Evolutionary conservation across 2,113 vertebrate species (phyloP).

Genomic region (Procavia capensis): DNA sequence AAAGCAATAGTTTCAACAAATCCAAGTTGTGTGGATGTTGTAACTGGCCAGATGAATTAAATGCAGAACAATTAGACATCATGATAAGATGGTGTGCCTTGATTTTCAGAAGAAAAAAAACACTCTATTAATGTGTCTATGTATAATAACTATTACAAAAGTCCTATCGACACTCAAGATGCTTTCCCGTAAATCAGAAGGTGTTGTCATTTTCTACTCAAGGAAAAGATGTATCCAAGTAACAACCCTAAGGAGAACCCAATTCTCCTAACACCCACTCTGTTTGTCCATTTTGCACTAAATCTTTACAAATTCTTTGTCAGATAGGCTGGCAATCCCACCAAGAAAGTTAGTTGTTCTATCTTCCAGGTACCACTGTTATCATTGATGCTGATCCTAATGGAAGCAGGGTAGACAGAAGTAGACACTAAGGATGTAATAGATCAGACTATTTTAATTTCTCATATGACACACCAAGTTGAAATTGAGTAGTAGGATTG

Average conservation of each 20-base stretch:
- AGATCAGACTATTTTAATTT: background rate
- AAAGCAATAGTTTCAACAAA: background rate
- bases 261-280: background rate
- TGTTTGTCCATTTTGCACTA: background rate
- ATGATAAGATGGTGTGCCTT: background rate
- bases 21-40: background rate
- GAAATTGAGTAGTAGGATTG: background rate
- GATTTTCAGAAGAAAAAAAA: constrained; percentile 8
- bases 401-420: background rate
- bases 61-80: background rate
- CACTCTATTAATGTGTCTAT: background rate
- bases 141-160: background rate
- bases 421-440: background rate
- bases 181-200: background rate
- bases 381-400: background rate
- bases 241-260: background rate
- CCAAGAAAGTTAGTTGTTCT: background rate
- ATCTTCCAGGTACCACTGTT: background rate
- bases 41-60: background rate
- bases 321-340: background rate
- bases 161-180: background rate
- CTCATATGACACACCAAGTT: background rate
- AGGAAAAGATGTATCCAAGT: background rate
- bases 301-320: constrained; percentile 18
- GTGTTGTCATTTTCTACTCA: background rate